Base-by-base conservation (phyloP, 2,888 invertebrate genomes). In the Zaprionus lineosus region DNA sequence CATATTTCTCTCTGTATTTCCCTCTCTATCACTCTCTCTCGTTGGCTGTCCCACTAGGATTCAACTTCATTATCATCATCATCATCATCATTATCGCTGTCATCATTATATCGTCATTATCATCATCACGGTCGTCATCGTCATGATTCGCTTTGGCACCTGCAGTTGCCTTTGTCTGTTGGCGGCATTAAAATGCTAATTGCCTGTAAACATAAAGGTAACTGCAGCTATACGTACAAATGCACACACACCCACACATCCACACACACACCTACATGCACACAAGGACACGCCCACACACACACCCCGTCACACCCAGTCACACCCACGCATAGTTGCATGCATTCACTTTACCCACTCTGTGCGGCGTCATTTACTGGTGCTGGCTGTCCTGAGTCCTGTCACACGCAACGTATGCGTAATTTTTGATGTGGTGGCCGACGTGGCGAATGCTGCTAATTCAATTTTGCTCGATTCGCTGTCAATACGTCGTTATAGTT, bases 151-250 rank as follows among this genome's bases (percentile, higher is more conserved):
- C 73, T 76, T 69, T 56, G 74, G 74, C 74, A 74, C 74, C 70
- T 74, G 74, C 74, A 77, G 74, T 43, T 67, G 74, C 74, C 74
- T 76, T 74, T 74, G 74, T 74, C 69, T 73, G 74, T 62, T 65
- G 77, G 65, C 61, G 60, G 75, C 77, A 79, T 79, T 77, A 76
- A 77, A 77, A 77, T 77, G 77, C 77, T 77, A 77, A 77, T 77
- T 77, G 77, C 76, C 81, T 77, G 77, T 77, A 75, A 77, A 77
- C 76, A 77, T 68, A 79, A 79, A 77, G 79, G 70, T 62, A 74
- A 68, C 71, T 77, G 74, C 74, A 75, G 53, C 53, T 52, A 55
- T 48, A 29, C 61, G 40, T 43, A 44, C 44, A 31, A 28, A 48
- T 33, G 34, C 40, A 51, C 40, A 41, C 39, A 29, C 28, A 46